Base-by-base conservation (phyloP, 2,888 invertebrate genomes). In the Pammene aurita region DNA sequence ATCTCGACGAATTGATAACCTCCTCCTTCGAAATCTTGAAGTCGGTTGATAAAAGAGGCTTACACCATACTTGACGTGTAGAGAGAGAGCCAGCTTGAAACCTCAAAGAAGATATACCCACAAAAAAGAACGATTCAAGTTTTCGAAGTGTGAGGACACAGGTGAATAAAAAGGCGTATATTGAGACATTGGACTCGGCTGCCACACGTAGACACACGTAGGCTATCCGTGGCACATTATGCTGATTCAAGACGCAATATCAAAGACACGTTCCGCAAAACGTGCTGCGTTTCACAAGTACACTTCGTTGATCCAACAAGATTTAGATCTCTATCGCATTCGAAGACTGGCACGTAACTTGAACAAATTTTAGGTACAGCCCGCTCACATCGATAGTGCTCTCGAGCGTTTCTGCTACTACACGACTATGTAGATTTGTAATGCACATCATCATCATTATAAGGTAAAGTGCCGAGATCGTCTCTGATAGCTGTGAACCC, bases 181-280 rank as follows among this genome's bases (percentile, higher is more conserved):
- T 84, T 83, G 84, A 84, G 82, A 75, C 73, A 84, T 80, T 77
- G 80, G 78, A 71, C 80, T 62, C 67, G 58, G 78, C 79, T 79
- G 76, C 76, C 80, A 84, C 88, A 87, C 87, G 87, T 87, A 81
- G 75, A 75, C 76, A 68, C 79, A 78, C 81, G 79, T 79, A 81
- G 79, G 78, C 84, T 84, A 84, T 82, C 80, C 78, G 78, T 76
- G 73, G 76, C 78, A 76, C 78, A 85, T 87, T 88, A 87, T 86
- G 85, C 84, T 86, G 86, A 88, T 86, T 84, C 80, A 76, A 73
- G 74, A 74, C 78, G 74, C 78, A 77, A 80, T 80, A 78, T 75
- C 74, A 76, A 73, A 73, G 71, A 76, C 80, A 78, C 77, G 78
- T 77, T 71, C 72, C 69, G 56, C 73, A 66, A 70, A 72, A 78